Base-by-base conservation (phyloP, 2,888 invertebrate species). In the Synergus umbraculus region DNA sequence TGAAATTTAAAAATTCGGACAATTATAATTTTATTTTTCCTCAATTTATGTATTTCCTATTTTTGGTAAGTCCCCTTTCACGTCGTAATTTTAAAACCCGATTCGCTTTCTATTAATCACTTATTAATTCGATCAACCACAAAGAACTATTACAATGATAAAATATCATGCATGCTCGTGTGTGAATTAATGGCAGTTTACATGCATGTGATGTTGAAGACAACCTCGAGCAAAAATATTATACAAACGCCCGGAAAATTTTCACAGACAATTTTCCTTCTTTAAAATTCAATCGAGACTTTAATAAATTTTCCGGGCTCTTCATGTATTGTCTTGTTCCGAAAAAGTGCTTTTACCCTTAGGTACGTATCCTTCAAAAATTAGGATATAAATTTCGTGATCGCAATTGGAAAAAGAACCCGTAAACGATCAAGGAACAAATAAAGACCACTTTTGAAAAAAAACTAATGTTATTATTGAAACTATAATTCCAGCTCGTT, bases 401-500 rank as follows among this genome's bases (percentile, higher is more conserved):
- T 66, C 43, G 10, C 10, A 4, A 66, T 66, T 44, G 10, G 41
- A 43, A 63, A 43, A 46, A 64, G 22, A 63, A 43, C 76, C 76
- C 79, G 18, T 77, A 79, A 79, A 85, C 80, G 29, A 63, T 63
- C 63, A 84, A 87, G 85, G 85, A 65, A 84, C 82, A 85, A 85
- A 87, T 84, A 86, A 88, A 87, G 84, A 88, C 85, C 84, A 85
- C 78, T 86, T 87, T 83, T 83, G 78, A 29, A 29, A 86, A 88
- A 84, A 87, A 86, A 87, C 82, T 82, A 88, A 86, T 86, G 85
- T 85, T 87, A 90, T 89, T 89, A 90, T 90, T 90, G 87, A 88
- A 88, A 87, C 86, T 89, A 88, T 87, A 85, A 82, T 85, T 87
- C 87, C 85, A 85, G 79, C 87, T 83, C 86, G 85, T 87, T 88